Percentiles rank a stretch among this genome's conserved stretches.
Conservation (phyloP, 2,888 invertebrate genomes). For the Bedellia somnulentella region DNA sequence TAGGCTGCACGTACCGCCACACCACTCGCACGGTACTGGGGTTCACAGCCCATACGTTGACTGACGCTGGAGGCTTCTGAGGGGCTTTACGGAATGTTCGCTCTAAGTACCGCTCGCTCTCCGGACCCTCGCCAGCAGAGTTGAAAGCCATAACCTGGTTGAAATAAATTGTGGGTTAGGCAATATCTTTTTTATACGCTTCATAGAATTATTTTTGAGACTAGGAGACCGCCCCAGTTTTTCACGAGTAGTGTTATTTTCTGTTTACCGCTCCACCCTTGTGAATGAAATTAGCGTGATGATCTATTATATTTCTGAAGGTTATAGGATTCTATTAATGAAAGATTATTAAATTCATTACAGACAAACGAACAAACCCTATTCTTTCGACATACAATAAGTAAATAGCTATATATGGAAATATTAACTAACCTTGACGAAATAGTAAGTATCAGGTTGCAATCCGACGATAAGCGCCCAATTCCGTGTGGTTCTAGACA, state of each 20-base stretch:
- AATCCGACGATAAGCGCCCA: constrained; percentile 93
- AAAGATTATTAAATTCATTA: too few relatives aligned
- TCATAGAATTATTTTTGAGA: background rate
- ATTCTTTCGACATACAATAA: too few relatives aligned
- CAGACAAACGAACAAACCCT: too few relatives aligned
- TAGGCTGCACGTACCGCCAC: constrained; percentile 93
- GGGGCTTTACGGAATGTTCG: constrained; percentile 90
- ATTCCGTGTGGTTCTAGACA: constrained; percentile 80
- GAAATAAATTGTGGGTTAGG: constrained; percentile 3
- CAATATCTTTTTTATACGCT: background rate
- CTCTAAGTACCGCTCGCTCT: constrained; percentile 87
- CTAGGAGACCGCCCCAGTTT: too few relatives aligned
- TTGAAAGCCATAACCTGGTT: constrained; percentile 88
- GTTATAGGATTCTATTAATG: too few relatives aligned
- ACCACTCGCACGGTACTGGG: constrained; percentile 85
- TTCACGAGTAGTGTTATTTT: too few relatives aligned
- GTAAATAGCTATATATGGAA: too few relatives aligned
- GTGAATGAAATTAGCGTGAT: too few relatives aligned
- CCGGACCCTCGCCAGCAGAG: constrained; percentile 93
- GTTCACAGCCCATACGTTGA: constrained; percentile 80
- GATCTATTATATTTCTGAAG: too few relatives aligned
- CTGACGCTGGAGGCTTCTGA: constrained; percentile 91
- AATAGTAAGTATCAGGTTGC: constrained; percentile 90
- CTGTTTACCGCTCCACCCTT: too few relatives aligned
- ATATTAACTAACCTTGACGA: constrained; percentile 69